phyloP scores from a whole-genome alignment of 2,888 invertebrate species.

The Romanomermis culicivorax region DNA sequence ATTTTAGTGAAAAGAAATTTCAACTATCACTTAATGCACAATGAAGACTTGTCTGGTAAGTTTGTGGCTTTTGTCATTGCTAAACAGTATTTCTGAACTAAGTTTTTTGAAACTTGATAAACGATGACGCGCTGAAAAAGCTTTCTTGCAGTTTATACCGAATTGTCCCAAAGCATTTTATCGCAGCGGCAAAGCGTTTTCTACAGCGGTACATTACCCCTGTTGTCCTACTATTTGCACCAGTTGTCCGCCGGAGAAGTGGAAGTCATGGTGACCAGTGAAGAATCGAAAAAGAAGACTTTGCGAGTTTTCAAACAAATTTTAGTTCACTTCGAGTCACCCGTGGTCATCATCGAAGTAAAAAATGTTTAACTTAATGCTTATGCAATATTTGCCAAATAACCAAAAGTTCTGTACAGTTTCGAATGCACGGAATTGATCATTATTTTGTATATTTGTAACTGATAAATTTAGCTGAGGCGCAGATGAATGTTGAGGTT shows the following conservation, averaged over 20 bases:
- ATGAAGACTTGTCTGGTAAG: slow-evolving; percentile 62
- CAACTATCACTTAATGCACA: slow-evolving; percentile 80
- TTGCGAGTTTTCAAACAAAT: slow-evolving; percentile 60
- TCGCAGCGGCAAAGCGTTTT: slow-evolving; percentile 74
- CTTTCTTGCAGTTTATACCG: slow-evolving; percentile 63
- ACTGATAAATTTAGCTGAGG: too few species aligned
- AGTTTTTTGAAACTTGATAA: background rate
- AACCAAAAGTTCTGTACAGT: slow-evolving; percentile 7
- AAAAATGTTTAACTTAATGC: too few species aligned
- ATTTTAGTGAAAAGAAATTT: slow-evolving; percentile 89
- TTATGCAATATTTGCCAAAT: too few species aligned
- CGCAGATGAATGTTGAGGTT: too few species aligned
- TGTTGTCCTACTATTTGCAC: slow-evolving; percentile 32
- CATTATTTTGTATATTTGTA: slow-evolving; percentile 4
- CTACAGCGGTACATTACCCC: slow-evolving; percentile 50
- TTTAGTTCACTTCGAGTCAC: slow-evolving; percentile 55
- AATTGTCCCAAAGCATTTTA: slow-evolving; percentile 75
- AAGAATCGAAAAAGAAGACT: slow-evolving; percentile 37
- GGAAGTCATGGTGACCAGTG: slow-evolving; percentile 15
- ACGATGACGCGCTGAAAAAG: too few species aligned
- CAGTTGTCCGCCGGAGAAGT: slow-evolving; percentile 30
- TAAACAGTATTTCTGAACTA: background rate
- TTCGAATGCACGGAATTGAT: slow-evolving; percentile 2
- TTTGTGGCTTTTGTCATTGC: background rate
- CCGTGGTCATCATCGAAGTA: slow-evolving; percentile 61